phyloP scores from a whole-genome alignment of 1,140 invertebrate species.

The Habropoda laboriosa region DNA sequence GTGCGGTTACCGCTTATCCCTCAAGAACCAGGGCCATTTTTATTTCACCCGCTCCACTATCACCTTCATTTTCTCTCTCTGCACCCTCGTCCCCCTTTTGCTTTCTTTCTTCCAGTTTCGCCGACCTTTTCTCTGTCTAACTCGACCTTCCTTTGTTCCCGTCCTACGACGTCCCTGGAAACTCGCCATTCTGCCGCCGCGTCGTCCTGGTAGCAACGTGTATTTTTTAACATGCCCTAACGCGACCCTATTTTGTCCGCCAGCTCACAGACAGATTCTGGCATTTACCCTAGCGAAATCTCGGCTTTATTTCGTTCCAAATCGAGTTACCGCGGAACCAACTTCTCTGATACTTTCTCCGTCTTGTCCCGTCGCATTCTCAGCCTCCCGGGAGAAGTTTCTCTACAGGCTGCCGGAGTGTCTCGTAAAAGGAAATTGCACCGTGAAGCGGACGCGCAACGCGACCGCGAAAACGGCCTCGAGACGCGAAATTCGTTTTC shows the following conservation, averaged over 20 bases:
- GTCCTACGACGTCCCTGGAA: not conserved
- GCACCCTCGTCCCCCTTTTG: not conserved
- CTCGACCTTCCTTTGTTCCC: not conserved
- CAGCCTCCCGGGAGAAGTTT: conserved; percentile 17
- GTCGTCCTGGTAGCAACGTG: not conserved
- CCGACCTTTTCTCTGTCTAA: not conserved
- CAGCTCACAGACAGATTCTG: conserved; percentile 9
- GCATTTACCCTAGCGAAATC: conserved; percentile 19
- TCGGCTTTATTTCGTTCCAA: conserved; percentile 46
- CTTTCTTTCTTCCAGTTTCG: not conserved
- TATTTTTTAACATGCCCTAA: conserved; percentile 33
- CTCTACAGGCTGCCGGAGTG: conserved; percentile 24
- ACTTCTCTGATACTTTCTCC: conserved; percentile 25
- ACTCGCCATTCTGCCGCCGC: not conserved
- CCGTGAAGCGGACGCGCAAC: conserved; percentile 18
- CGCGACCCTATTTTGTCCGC: not conserved
- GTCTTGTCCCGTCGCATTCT: conserved; percentile 24
- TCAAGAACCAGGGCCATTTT: conserved; percentile 46
- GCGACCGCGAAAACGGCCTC: conserved; percentile 20
- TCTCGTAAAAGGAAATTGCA: conserved; percentile 51
- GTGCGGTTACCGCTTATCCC: not conserved
- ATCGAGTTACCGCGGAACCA: conserved; percentile 44
- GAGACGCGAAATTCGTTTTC: conserved; percentile 4
- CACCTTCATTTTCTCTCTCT: conserved; percentile 23
- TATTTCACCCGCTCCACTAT: conserved; percentile 20